A percentile compares a stretch with the other conserved stretches of the same genome.
Evolutionary conservation across 2,797 vertebrate species (phyloP).

Genomic region (Clarias laeviceps): DNA sequence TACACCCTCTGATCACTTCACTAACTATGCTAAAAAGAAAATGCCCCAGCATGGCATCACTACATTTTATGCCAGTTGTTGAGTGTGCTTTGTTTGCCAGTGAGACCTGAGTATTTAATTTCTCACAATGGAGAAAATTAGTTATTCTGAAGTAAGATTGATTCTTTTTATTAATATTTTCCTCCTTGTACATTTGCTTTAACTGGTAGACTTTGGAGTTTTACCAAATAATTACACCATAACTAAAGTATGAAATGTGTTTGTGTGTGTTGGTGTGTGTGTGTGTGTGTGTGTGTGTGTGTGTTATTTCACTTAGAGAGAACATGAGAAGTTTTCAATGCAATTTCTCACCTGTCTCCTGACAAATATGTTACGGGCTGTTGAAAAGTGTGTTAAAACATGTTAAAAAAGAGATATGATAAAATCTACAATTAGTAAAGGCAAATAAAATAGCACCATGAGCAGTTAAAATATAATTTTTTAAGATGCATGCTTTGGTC

Average conservation of each 20-base stretch:
- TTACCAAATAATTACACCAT: conserved; percentile 3
- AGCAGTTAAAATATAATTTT: background rate
- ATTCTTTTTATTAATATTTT: conserved; percentile 5
- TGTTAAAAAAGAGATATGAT: background rate
- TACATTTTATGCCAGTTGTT: conserved; percentile 38
- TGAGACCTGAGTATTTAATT: conserved; percentile 17
- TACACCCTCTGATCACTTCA: conserved; percentile 66
- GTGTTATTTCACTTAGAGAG: background rate
- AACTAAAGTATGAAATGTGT: background rate
- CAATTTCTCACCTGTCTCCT: conserved; percentile 29
- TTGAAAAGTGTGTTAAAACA: background rate
- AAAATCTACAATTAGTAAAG: background rate
- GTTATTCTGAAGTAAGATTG: conserved; percentile 24
- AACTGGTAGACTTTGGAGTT: conserved; percentile 11
- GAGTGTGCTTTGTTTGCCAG: conserved; percentile 18
- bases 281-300: conserved; percentile 1
- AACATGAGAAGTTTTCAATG: conserved; percentile 12
- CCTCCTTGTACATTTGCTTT: conserved; percentile 1
- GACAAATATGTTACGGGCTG: background rate
- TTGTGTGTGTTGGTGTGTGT: background rate
- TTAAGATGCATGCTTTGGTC: background rate
- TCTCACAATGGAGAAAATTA: conserved; percentile 19
- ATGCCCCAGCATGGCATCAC: conserved; percentile 63
- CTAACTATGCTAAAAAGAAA: conserved; percentile 70
- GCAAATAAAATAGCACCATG: background rate